Base-by-base conservation (phyloP, 2,888 invertebrate species). In the Galerucella calmariensis region DNA sequence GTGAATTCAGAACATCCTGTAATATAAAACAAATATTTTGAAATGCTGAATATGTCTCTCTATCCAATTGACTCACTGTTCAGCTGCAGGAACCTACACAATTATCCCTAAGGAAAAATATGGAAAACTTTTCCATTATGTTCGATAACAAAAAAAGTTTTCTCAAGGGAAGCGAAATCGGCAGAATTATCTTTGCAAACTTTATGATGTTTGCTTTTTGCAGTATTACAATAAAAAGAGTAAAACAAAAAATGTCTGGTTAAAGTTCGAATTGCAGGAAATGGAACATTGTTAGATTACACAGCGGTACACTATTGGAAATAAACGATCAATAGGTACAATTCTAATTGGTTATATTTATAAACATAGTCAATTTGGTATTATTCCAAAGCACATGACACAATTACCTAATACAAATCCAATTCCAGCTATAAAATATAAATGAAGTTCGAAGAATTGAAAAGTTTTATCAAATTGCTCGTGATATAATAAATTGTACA, bases 41-140 rank as follows among this genome's bases (percentile, higher is more conserved):
- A 41, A 41, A 9, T 41, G 35, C 9, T 41, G 35, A 35, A 27
- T 27, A 35, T 61, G 35, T 27, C 2, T 59, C n/a, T 46, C 12
- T 27, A 6, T 51, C 46, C 66, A 44, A 69, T 73, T 65, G 56
- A 53, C 53, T 58, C 24, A 27, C 59, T 24, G 27, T 61, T 35
- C 61, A 35, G 14, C 35, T 27, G 35, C 14, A 35, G 61, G 35
- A 61, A 35, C 61, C 14, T 27, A 35, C 27, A 35, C 61, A 61
- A 61, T 61, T 61, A 61, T 61, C 61, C 61, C 61, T 61, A 14
- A 35, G 61, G 66, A 66, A 69, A 66, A 74, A 69, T 66, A 70
- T 70, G 65, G 56, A 74, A 74, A 74, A 74, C 59, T 61, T 69
- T 59, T 63, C 66, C 51, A 70, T 70, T 70, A 67, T 62, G 59